Base-by-base conservation (phyloP, 2,113 vertebrate species). In the Saguinus midas region DNA sequence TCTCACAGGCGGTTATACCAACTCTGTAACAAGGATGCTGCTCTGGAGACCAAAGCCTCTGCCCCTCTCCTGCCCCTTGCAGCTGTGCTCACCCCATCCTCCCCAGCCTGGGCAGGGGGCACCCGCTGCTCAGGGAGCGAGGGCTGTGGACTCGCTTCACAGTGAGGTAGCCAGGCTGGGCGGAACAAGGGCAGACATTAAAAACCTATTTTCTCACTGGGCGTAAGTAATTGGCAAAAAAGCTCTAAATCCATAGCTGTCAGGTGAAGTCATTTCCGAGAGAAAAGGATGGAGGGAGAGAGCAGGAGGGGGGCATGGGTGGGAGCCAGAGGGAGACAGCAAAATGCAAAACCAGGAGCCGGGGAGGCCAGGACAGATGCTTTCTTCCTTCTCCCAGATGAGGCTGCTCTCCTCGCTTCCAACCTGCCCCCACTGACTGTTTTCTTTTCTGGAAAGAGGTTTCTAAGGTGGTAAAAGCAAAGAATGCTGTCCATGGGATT, bases 401-500 rank as follows among this genome's bases (percentile, higher is more conserved):
- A 13, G 85, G 35, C 50, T 2, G 6, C 32, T 55, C 66, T 45
- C n/a, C 27, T 21, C 4, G 0, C 11, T 12, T 45, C n/a, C 52
- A 23, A 50, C 76, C 50, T 45, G 0, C 21, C 68, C 50, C 94
- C 68, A 35, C 72, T 92, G 95, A 43, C 2, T 0, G 61, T 88
- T 89, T 93, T 88, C 94, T 98, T 97, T 94, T 93, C 80, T 92
- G 90, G 94, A 97, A 98, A 97, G 86, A 98, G 98, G 97, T 97
- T 98, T 97, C 98, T 98, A 97, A 98, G 98, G 95, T 97, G 98
- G 98, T 96, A 96, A 93, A 92, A 95, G 95, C 97, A 97, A 98
- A 12, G 97, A 98, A 97, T 98, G 98, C 97, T 82, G 97, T 98
- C 98, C 98, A 97, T 97, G 98, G 98, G 98, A 98, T 98, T 99